A percentile compares a stretch with the other conserved stretches of the same genome.
Conservation (phyloP, 2,888 invertebrate genomes). For the Yponomeuta evonymella region DNA sequence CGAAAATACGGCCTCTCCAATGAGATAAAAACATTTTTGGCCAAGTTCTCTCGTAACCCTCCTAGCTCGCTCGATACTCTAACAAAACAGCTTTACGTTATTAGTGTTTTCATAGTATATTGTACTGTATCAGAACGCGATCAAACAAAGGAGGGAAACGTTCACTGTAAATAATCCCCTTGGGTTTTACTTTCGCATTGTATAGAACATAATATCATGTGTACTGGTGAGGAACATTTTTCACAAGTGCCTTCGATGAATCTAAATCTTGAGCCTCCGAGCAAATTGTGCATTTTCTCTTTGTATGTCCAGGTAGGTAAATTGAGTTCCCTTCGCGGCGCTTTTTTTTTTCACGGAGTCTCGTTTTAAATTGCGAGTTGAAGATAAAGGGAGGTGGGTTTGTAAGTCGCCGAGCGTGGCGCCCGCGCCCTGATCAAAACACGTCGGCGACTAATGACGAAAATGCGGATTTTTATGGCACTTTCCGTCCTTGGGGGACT, state of each 20-base stretch:
- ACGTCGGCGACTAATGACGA: conserved; percentile 69
- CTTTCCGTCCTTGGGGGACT: conserved; percentile 55
- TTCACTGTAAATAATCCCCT: too few species aligned
- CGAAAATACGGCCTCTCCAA: too few species aligned
- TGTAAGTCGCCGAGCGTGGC: conserved; percentile 26
- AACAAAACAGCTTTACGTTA: conserved; percentile 6
- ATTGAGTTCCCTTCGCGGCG: conserved; percentile 15
- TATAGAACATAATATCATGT: too few species aligned
- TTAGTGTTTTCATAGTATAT: conserved; percentile 5
- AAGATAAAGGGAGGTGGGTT: conserved; percentile 47
- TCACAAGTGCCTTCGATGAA: too few species aligned
- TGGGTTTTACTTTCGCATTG: too few species aligned
- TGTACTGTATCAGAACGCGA: not conserved
- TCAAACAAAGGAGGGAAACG: too few species aligned
- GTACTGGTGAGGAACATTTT: too few species aligned
- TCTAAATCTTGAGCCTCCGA: not conserved
- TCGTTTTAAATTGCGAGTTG: conserved; percentile 47
- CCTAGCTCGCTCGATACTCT: not conserved
- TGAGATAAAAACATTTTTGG: not conserved
- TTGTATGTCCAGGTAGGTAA: not conserved
- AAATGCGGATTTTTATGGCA: conserved; percentile 65
- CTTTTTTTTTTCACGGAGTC: conserved; percentile 33
- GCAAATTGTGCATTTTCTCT: not conserved
- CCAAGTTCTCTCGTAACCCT: not conserved
- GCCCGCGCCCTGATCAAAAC: conserved; percentile 43